Conservation (phyloP, 2,797 vertebrate genomes). For the Pteropus rufus region DNA sequence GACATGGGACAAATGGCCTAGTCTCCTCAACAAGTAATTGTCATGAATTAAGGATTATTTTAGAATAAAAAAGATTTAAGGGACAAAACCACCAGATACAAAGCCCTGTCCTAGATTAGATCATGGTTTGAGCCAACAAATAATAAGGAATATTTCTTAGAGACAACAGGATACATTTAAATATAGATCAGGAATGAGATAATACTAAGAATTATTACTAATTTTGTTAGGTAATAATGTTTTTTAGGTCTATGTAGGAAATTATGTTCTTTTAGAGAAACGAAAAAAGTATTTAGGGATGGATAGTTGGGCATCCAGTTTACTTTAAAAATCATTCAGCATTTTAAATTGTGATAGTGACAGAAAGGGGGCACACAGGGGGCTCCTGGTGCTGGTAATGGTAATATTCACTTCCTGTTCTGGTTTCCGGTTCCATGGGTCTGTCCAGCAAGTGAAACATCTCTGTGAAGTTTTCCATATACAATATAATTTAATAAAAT, state of each 20-base stretch:
- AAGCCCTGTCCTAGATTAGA: not conserved
- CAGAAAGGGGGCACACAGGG: not conserved
- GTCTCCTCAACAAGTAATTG: not conserved
- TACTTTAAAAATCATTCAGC: not conserved
- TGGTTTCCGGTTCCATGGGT: not conserved
- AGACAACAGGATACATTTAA: not conserved
- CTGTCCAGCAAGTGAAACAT: not conserved
- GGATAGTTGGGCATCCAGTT: not conserved
- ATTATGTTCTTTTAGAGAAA: conserved; percentile 12
- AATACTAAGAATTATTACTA: not conserved
- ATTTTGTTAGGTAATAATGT: not conserved
- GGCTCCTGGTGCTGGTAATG: not conserved
- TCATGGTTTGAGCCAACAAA: not conserved
- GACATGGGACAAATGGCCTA: not conserved
- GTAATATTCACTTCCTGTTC: not conserved
- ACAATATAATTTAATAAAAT: not conserved
- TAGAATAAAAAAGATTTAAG: not conserved
- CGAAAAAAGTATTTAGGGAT: not conserved
- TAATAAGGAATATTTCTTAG: not conserved
- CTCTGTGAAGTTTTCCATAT: not conserved
- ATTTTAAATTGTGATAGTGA: not conserved
- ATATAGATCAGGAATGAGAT: not conserved
- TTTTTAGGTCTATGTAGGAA: not conserved
- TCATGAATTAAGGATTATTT: not conserved
- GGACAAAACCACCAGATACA: not conserved